A percentile compares a stretch with the other conserved stretches of the same genome.
Conservation (phyloP, 2,113 vertebrate genomes). For the Salminus brasiliensis region DNA sequence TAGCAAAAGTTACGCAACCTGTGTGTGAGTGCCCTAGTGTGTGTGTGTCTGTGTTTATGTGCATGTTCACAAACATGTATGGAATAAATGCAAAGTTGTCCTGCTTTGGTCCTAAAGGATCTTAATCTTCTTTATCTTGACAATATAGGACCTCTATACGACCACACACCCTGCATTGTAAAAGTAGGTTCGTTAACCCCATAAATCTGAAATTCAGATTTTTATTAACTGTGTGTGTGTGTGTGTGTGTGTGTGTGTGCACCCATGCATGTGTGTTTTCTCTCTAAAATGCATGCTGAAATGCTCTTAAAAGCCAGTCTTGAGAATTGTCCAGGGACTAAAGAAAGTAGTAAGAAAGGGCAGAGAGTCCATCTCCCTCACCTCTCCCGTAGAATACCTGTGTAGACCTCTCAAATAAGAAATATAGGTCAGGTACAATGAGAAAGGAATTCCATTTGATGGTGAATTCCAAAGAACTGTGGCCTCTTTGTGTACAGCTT, state of each 20-base stretch:
- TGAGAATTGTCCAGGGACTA: slow-evolving; percentile 2
- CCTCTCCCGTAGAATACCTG: not conserved
- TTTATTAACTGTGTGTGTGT: not conserved
- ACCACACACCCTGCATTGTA: too few species aligned
- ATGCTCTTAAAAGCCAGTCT: not conserved
- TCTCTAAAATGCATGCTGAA: slow-evolving; percentile 8
- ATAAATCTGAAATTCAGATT: too few species aligned
- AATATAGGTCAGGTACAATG: slow-evolving; percentile 14
- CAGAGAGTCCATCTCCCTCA: not conserved
- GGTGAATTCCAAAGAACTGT: slow-evolving; percentile 1
- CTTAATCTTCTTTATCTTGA: too few species aligned
- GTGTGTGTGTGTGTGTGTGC: not conserved
- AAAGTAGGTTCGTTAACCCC: too few species aligned
- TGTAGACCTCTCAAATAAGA: slow-evolving; percentile 2
- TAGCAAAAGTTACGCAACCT: too few species aligned
- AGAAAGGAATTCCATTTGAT: slow-evolving; percentile 5
- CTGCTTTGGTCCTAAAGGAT: too few species aligned
- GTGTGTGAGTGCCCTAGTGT: too few species aligned
- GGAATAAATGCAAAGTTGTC: too few species aligned
- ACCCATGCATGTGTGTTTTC: not conserved
- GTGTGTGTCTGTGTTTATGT: too few species aligned
- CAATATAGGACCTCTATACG: too few species aligned
- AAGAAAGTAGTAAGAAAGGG: slow-evolving; percentile 4
- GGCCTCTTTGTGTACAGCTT: not conserved
- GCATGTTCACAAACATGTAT: too few species aligned